Evolutionary conservation across 2,113 vertebrate species (phyloP), one percentile per base, ranked within the genome.

Genomic region (Lampris megalopsis): DNA sequence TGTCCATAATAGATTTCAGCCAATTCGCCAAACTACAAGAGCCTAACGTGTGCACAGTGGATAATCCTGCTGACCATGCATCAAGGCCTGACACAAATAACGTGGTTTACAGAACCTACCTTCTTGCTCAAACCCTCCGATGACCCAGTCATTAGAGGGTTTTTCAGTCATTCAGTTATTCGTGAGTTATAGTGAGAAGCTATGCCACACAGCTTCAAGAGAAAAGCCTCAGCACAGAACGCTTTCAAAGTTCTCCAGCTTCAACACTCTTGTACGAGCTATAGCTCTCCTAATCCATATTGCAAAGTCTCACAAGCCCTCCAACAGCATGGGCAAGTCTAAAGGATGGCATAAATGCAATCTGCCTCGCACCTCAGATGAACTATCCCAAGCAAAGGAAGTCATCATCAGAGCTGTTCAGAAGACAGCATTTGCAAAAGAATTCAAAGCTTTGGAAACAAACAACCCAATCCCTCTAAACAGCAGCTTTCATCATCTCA

Each of bases 211-310:
- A 50, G 13, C 45, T 52, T 10, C 8, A 66, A 37, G 35, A 11
- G 9, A 9, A 67, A 43, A 36, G 9, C 0, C 50, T 68, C 6
- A 58, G 10, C 48, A 8, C 10, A 6, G 40, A 74, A 2, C 6
- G 62, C 9, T 67, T 76, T 40, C 6, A 8, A 2, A 57, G 3
- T 81, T 81, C 57, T 81, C 56, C 36, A 71, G 36, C n/a, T 61
- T 63, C n/a, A 35, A 24, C 4, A 37, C 68, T 0, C 40, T 76
- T 0, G 5, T 61, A 4, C 40, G 58, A 41, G 63, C 57, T 68
- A n/a, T n/a, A n/a, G n/a, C n/a, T n/a, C n/a, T n/a, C n/a, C n/a
- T n/a, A n/a, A n/a, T n/a, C n/a, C n/a, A 80, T 36, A 37, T 80
- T 9, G 68, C 53, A 3, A 59, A 24, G 1, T 43, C 50, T 4